Evolutionary conservation across 2,888 invertebrate species (phyloP), one percentile per base, ranked within the genome.

Genomic region (Plebejus melissa): DNA sequence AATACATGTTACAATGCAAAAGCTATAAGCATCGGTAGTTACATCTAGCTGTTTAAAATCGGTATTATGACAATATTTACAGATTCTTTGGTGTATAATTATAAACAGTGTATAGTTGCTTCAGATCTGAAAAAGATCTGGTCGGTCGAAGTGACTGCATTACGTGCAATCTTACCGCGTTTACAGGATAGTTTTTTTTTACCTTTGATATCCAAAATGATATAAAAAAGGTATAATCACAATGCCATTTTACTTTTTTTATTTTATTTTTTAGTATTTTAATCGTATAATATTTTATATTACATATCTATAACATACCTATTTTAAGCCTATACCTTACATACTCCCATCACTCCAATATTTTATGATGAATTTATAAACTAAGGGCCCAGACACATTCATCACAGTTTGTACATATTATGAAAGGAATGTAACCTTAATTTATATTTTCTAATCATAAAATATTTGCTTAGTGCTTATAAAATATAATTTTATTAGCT

Each of bases 351-450:
- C 46, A 76, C 87, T 88, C 90, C 83, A 85, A 88, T 89, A 92
- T 90, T 93, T 92, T 89, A 93, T 90, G 90, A 92, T 86, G 90
- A 91, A 91, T 87, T 87, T 90, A 90, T 93, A 93, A 93, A 93
- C 88, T 90, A 92, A 93, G 90, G 93, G 93, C 91, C 89, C 93
- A 93, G 89, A 93, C 93, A 90, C 93, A 90, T 92, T 90, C 90
- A 88, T 87, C 89, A 87, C 88, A 88, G 89, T 90, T 91, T 90
- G 87, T 90, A 91, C 90, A 88, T 86, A 65, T 32, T 65, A 91
- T 91, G 93, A 93, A 93, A 92, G 93, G 93, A 93, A 93, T 93
- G 93, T 93, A 90, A 93, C 93, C 93, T 92, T 93, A 93, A 91
- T 93, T 93, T 93, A 93, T 89, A 93, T 85, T 83, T 90, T 90